Evolutionary conservation across 2,113 vertebrate species (phyloP).

Genomic region (Dermatemys mawii): DNA sequence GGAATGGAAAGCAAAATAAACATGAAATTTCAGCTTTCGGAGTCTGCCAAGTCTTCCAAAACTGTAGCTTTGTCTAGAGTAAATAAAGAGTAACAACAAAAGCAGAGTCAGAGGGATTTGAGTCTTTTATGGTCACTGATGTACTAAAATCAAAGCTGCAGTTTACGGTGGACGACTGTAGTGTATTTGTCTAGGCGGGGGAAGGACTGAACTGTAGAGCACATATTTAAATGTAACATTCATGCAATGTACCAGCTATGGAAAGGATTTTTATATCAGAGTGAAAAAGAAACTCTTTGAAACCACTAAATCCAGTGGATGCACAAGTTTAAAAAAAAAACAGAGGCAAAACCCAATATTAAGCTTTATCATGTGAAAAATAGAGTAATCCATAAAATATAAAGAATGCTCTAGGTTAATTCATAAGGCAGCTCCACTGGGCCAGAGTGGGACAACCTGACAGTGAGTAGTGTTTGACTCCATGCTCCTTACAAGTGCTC

Average conservation of each 20-base stretch:
- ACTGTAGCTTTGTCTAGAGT: not conserved
- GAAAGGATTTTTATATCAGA: constrained; percentile 50
- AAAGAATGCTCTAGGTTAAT: not conserved
- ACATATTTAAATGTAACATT: constrained; percentile 53
- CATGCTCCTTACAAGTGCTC: not conserved
- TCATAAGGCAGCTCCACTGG: not conserved
- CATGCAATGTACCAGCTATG: not conserved
- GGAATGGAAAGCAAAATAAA: not conserved
- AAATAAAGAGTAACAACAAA: constrained; percentile 40
- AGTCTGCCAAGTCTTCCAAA: not conserved
- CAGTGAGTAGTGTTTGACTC: not conserved
- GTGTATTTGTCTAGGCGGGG: constrained; percentile 17
- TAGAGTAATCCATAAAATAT: not conserved
- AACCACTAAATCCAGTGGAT: not conserved
- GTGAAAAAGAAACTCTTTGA: constrained; percentile 48
- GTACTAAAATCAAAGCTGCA: constrained; percentile 52
- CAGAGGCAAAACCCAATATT: not conserved
- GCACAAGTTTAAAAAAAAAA: not conserved
- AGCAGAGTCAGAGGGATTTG: constrained; percentile 17
- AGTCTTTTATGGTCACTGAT: constrained; percentile 24
- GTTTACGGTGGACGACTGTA: constrained; percentile 41
- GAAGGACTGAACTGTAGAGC: constrained; percentile 14
- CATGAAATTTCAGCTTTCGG: not conserved
- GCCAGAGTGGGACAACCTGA: not conserved
- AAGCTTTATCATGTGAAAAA: constrained; percentile 20